Evolutionary conservation across 35 echinoderm and acorn worm genomes (phyloP).

Genomic region (Apostichopus parvimensis): DNA sequence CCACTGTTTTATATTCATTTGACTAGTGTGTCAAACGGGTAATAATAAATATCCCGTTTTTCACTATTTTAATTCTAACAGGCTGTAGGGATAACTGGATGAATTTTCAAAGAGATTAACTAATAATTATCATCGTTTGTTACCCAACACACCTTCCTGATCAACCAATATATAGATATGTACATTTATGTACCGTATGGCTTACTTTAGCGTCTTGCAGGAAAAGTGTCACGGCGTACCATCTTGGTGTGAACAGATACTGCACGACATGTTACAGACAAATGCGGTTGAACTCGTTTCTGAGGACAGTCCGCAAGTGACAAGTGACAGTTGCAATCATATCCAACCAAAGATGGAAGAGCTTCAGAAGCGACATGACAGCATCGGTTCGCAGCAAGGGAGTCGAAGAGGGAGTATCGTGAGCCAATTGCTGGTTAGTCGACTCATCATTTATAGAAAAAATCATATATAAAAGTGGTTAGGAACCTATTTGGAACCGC

Average conservation of each 20-base stretch:
- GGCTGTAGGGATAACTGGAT: no score
- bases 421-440: conserved; percentile 9
- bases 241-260: conserved; percentile 96
- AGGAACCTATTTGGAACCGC: no score
- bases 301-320: conserved; percentile 38
- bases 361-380: conserved; percentile 78
- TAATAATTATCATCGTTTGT: no score
- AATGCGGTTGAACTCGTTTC: conserved; percentile 78
- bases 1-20: background rate
- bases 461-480: no score
- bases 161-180: no score
- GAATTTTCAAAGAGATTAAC: no score
- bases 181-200: no score
- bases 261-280: conserved; percentile 76
- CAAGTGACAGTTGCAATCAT: background rate
- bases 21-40: background rate
- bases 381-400: conserved; percentile 26
- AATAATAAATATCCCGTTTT: no score
- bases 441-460: background rate
- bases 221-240: conserved; percentile 91
- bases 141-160: no score
- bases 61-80: no score
- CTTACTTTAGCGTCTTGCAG: conserved; percentile 71
- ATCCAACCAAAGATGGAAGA: conserved; percentile 61
- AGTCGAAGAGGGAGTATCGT: conserved; percentile 72